Percentiles rank a stretch among this genome's conserved stretches.
phyloP scores from a whole-genome alignment of 2,113 vertebrate species.

The Percina caprodes region DNA sequence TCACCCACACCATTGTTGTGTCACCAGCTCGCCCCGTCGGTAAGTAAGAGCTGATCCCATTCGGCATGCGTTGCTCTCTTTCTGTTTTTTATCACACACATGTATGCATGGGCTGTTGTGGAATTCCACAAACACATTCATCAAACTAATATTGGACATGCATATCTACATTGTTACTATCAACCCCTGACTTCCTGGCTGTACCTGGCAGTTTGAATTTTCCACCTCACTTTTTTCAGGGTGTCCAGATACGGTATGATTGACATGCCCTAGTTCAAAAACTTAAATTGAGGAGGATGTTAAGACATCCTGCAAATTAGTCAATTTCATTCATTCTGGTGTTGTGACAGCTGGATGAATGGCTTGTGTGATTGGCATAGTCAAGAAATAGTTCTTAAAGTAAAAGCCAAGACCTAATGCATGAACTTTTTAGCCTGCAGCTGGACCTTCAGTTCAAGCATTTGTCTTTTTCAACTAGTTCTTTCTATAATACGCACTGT shows the following conservation, averaged over 20 bases:
- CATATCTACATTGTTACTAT: constrained; percentile 52
- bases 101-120: constrained; percentile 63
- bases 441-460: constrained; percentile 8
- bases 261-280: constrained; percentile 33
- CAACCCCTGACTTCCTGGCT: constrained; percentile 38
- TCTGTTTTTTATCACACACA: constrained; percentile 60
- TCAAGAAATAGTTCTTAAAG: constrained; percentile 24
- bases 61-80: constrained; percentile 86
- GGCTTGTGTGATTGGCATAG: constrained; percentile 49
- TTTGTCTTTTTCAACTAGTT: constrained; percentile 13
- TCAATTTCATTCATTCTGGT: constrained; percentile 67
- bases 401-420: constrained; percentile 50
- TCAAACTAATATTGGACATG: constrained; percentile 57
- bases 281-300: constrained; percentile 1
- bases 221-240: constrained; percentile 26
- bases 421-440: constrained; percentile 62
- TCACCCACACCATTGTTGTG: constrained; percentile 95
- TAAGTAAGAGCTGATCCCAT: constrained; percentile 94
- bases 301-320: constrained; percentile 11
- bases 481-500: not conserved
- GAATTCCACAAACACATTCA: constrained; percentile 72
- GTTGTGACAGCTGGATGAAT: constrained; percentile 70
- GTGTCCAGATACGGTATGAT: constrained; percentile 30
- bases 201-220: constrained; percentile 18
- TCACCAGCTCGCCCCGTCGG: constrained; percentile 96